A percentile compares a stretch with the other conserved stretches of the same genome.
Evolutionary conservation across 2,888 invertebrate species (phyloP).

Genomic region (Nomada lathburiana): DNA sequence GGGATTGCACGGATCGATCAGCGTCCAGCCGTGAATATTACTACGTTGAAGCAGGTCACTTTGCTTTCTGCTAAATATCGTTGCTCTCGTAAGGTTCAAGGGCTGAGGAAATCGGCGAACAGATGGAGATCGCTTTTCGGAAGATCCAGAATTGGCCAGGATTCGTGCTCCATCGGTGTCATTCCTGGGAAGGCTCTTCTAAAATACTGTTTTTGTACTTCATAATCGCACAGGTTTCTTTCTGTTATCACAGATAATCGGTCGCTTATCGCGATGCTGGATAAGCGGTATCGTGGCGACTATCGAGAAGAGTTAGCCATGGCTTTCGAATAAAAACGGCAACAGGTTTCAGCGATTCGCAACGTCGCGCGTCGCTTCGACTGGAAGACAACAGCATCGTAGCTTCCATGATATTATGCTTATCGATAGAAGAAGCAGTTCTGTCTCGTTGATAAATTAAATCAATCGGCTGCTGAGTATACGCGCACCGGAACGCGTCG

Average conservation of each 20-base stretch:
- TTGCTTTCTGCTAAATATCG: not conserved
- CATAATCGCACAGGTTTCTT: not conserved
- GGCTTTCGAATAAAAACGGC: not conserved
- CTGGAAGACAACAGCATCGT: not conserved
- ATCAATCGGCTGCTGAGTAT: not conserved
- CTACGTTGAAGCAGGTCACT: slow-evolving; percentile 1
- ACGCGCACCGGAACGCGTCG: not conserved
- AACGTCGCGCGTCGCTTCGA: not conserved
- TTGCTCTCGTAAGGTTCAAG: not conserved
- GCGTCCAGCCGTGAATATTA: slow-evolving; percentile 11
- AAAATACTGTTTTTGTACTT: slow-evolving; percentile 14
- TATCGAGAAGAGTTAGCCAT: not conserved
- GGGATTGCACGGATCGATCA: slow-evolving; percentile 21
- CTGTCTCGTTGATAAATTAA: not conserved
- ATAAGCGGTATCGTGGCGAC: slow-evolving; percentile 61
- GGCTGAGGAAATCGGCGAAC: not conserved
- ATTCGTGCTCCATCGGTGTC: not conserved
- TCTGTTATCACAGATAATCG: slow-evolving; percentile 64
- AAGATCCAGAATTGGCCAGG: not conserved
- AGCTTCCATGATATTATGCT: not conserved
- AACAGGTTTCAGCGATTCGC: not conserved
- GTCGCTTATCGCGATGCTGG: slow-evolving; percentile 61
- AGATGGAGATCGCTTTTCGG: not conserved
- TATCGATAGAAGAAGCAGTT: not conserved
- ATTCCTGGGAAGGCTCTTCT: not conserved